phyloP scores from a whole-genome alignment of 2,797 vertebrate genomes.

The Poeciliopsis turneri region DNA sequence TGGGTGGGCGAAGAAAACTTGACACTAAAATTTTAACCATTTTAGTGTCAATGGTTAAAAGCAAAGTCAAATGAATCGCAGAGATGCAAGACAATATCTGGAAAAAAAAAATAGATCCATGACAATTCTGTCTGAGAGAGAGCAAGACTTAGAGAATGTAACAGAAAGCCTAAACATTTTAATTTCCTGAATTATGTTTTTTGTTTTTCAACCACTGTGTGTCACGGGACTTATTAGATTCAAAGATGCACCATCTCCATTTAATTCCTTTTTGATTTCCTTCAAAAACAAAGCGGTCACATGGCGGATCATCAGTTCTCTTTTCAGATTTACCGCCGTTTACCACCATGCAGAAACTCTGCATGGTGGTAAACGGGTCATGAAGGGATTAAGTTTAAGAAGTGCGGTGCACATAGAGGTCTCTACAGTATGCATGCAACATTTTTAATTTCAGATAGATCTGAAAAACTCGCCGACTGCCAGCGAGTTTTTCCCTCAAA shows the following conservation, averaged over 20 bases:
- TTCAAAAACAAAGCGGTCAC: background rate
- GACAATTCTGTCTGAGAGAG: background rate
- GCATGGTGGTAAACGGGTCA: background rate
- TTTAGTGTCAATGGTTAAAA: background rate
- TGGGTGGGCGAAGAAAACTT: background rate
- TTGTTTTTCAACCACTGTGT: background rate
- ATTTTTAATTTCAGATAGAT: background rate
- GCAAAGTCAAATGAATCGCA: background rate
- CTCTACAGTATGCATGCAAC: background rate
- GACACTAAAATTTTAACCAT: too few species aligned
- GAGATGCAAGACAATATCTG: background rate
- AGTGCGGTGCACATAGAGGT: background rate
- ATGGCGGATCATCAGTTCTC: background rate
- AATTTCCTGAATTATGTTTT: background rate
- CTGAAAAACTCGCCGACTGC: background rate
- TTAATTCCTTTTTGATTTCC: background rate
- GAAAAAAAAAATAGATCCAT: background rate
- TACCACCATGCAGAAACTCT: too few species aligned
- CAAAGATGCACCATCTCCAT: background rate
- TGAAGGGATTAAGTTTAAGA: slow-evolving; percentile 4
- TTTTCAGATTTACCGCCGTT: background rate
- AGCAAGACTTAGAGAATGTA: background rate
- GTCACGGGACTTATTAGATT: background rate
- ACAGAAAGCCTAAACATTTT: background rate
- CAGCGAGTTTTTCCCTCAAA: background rate